phyloP scores from a whole-genome alignment of 2,113 vertebrate genomes.

The Turnix velox region DNA sequence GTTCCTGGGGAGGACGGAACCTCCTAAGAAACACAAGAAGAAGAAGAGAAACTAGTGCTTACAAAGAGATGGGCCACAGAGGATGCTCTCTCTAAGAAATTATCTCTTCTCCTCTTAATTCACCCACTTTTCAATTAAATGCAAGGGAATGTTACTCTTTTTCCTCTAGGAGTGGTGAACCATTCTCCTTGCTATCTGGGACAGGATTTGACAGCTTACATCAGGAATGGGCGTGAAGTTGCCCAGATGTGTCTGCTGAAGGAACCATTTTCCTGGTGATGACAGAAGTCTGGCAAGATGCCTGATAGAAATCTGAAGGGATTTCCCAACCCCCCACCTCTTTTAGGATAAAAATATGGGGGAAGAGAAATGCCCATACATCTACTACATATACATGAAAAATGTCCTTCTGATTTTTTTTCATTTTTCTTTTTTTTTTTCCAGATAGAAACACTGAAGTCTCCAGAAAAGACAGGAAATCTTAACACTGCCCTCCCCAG shows the following conservation, averaged over 20 bases:
- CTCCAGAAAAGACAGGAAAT: background rate
- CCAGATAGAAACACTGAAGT: background rate
- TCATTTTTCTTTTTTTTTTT: background rate
- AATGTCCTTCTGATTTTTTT: background rate
- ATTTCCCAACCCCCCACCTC: rapidly evolving
- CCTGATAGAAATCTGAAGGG: background rate
- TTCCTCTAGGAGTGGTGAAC: background rate
- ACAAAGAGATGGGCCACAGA: background rate
- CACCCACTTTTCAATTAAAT: background rate
- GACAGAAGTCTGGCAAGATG: constrained; percentile 53
- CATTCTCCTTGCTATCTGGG: background rate
- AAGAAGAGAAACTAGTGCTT: background rate
- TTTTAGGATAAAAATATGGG: background rate
- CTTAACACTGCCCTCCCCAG: background rate
- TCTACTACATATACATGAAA: background rate
- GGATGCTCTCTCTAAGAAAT: background rate
- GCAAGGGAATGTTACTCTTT: background rate
- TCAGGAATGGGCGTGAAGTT: constrained; percentile 13
- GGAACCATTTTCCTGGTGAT: constrained; percentile 24
- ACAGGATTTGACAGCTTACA: constrained; percentile 28
- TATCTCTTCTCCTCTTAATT: background rate
- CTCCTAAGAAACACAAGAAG: background rate
- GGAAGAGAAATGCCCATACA: background rate
- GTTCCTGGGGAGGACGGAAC: background rate
- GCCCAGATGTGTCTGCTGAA: constrained; percentile 51